These are phyloP conservation scores for Phylloscopus collybita DNA, from an alignment of 2,797 vertebrate genomes.

Conservation along the genomic window DNA sequence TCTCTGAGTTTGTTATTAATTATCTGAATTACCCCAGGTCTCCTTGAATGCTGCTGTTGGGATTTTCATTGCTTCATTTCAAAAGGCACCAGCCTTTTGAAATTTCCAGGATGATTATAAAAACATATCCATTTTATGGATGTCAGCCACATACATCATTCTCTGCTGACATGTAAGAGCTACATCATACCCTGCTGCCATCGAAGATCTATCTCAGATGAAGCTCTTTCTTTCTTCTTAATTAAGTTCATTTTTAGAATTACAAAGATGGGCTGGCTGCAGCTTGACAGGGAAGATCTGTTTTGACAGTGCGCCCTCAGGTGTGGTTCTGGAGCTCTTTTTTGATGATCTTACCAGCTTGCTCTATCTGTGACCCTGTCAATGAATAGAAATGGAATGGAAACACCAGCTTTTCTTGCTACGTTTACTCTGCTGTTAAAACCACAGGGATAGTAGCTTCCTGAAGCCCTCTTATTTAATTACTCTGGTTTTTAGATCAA, in stretches of 20 bases:
- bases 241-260: slow-evolving; percentile 43
- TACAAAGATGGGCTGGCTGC: neutral
- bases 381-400: neutral
- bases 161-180: neutral
- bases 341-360: neutral
- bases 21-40: neutral
- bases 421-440: neutral
- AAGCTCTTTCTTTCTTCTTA: slow-evolving; percentile 13
- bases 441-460: neutral
- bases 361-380: neutral
- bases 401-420: neutral
- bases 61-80: neutral
- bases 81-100: neutral
- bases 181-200: slow-evolving; percentile 15
- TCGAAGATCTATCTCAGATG: neutral
- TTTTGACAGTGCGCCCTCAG: neutral
- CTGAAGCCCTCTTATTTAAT: neutral
- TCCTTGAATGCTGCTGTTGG: neutral
- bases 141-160: neutral
- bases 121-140: neutral
- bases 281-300: neutral
- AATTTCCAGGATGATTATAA: neutral
- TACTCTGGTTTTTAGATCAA: neutral
- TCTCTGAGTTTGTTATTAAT: neutral
- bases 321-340: neutral